phyloP scores from a whole-genome alignment of 2,888 invertebrate species.

The Scaeva pyrastri region DNA sequence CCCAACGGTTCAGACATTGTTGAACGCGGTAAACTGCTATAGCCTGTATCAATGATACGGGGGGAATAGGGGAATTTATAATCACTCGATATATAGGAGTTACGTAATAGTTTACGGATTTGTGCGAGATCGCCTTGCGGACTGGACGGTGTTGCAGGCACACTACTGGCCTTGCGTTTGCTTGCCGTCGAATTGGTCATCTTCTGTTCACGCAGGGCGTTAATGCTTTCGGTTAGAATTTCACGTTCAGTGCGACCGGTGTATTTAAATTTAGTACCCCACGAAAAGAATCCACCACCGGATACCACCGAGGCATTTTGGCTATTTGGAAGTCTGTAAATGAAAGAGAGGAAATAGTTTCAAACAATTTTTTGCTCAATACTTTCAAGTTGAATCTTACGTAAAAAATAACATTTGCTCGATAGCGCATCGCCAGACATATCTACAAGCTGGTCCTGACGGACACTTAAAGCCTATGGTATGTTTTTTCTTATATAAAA shows the following conservation, averaged over 20 bases:
- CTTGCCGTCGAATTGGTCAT: conserved; percentile 86
- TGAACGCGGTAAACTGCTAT: conserved; percentile 93
- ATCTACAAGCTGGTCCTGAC: conserved; percentile 95
- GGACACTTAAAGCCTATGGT: conserved; percentile 98
- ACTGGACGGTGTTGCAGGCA: conserved; percentile 94
- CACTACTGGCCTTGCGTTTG: conserved; percentile 92
- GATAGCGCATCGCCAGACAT: conserved; percentile 98
- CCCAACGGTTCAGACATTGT: conserved; percentile 90
- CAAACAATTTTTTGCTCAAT: neutral
- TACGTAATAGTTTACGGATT: conserved; percentile 84
- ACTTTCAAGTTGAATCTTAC: conserved; percentile 89
- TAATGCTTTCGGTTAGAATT: conserved; percentile 92
- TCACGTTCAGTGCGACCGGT: conserved; percentile 96
- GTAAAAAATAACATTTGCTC: conserved; percentile 99
- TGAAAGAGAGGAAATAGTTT: neutral
- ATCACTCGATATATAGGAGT: conserved; percentile 78
- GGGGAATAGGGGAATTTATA: conserved; percentile 77
- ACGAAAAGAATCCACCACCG: conserved; percentile 95
- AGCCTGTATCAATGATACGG: conserved; percentile 85
- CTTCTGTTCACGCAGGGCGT: conserved; percentile 87
- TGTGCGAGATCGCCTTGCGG: conserved; percentile 86
- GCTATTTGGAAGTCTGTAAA: conserved; percentile 91
- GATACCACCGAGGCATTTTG: conserved; percentile 94
- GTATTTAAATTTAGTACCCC: conserved; percentile 97
- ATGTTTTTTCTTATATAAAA: conserved; percentile 90